Evolutionary conservation across 2,797 vertebrate genomes (phyloP).

Genomic region (Mormyrops boulengeri): DNA sequence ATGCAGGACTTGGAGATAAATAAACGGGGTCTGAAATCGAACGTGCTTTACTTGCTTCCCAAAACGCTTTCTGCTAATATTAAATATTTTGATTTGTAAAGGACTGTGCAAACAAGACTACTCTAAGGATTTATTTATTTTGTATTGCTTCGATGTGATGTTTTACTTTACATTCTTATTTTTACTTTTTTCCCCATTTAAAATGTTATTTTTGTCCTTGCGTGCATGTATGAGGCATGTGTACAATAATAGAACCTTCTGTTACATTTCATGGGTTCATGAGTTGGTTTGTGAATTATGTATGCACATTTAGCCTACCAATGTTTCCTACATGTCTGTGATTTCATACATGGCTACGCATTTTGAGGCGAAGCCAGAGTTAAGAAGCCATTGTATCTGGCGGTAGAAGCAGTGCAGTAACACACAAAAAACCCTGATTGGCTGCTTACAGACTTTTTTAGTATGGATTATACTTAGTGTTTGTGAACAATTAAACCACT

Average conservation of each 20-base stretch:
- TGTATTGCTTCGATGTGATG: constrained; percentile 7
- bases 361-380: constrained; percentile 22
- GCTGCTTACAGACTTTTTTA: not conserved
- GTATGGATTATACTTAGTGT: not conserved
- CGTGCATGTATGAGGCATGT: not conserved
- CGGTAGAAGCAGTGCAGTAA: constrained; percentile 8
- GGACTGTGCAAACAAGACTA: not conserved
- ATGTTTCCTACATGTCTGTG: constrained; percentile 19
- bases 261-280: constrained; percentile 18
- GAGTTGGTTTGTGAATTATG: constrained; percentile 30
- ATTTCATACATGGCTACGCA: constrained; percentile 30
- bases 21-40: constrained; percentile 43
- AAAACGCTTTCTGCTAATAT: not conserved
- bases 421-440: not conserved
- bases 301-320: constrained; percentile 24
- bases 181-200: not conserved
- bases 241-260: not conserved
- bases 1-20: constrained; percentile 38
- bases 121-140: not conserved
- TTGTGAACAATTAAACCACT: not conserved
- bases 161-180: not conserved
- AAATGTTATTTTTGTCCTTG: constrained; percentile 3
- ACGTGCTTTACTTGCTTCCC: constrained; percentile 21
- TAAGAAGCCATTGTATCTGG: constrained; percentile 17
- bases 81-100: constrained; percentile 8